Percentiles rank a stretch among this genome's conserved stretches.
phyloP scores from a whole-genome alignment of 2,113 vertebrate species.

The Aspiorhynchus laticeps region DNA sequence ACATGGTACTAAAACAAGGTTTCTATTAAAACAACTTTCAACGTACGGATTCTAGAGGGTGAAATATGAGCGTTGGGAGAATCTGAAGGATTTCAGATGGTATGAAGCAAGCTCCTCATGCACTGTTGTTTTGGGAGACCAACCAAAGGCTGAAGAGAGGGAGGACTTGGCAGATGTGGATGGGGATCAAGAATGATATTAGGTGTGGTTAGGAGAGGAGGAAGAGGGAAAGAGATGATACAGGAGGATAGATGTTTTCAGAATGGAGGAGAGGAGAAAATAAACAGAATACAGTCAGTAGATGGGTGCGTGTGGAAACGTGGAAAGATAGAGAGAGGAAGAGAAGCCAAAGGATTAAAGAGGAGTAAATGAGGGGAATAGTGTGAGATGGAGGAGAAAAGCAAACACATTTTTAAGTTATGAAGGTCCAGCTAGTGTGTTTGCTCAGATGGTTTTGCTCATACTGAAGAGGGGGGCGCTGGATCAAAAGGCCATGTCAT shows the following conservation, averaged over 20 bases:
- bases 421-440: conserved; percentile 70
- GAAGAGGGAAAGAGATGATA: conserved; percentile 17
- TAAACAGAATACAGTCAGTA: conserved; percentile 23
- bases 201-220: conserved; percentile 35
- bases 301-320: conserved; percentile 8
- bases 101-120: conserved; percentile 27
- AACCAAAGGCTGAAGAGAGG: conserved; percentile 23
- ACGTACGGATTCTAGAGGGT: conserved; percentile 13
- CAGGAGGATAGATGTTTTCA: conserved; percentile 7
- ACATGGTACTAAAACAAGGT: conserved; percentile 14
- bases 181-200: conserved; percentile 42
- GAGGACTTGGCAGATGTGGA: conserved; percentile 41
- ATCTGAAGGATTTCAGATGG: conserved; percentile 32
- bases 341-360: conserved; percentile 45
- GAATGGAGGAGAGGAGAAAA: conserved; percentile 6
- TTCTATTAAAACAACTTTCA: conserved; percentile 29
- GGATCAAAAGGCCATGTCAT: conserved; percentile 74
- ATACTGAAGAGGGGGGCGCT: conserved; percentile 50
- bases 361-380: conserved; percentile 54
- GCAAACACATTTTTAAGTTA: conserved; percentile 71
- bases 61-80: conserved; percentile 21
- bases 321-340: not conserved
- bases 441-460: conserved; percentile 79
- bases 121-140: conserved; percentile 50
- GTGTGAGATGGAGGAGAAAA: conserved; percentile 56